Evolutionary conservation across 2,888 invertebrate genomes (phyloP).

Genomic region (Drosophila mettleri): DNA sequence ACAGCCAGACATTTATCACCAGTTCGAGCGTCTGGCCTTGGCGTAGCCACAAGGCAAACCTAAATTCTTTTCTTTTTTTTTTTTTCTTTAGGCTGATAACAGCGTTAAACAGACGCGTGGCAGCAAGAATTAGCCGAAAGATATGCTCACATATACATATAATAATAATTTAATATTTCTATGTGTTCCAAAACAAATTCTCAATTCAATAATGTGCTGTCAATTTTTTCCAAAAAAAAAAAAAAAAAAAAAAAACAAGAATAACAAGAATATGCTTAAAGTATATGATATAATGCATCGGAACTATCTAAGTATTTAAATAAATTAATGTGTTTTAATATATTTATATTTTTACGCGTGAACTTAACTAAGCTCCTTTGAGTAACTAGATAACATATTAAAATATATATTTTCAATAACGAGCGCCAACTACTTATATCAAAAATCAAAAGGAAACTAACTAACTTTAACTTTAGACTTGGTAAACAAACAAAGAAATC

Average conservation of each 20-base stretch:
- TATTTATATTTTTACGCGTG: slow-evolving; percentile 37
- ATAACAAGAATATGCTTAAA: slow-evolving; percentile 21
- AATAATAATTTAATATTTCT: slow-evolving; percentile 38
- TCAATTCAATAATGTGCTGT: slow-evolving; percentile 62
- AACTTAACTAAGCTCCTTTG: slow-evolving; percentile 46
- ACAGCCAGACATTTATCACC: slow-evolving; percentile 27
- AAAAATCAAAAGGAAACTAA: slow-evolving; percentile 11
- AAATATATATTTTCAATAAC: slow-evolving; percentile 34
- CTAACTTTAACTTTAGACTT: slow-evolving; percentile 29
- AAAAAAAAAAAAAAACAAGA: slow-evolving; percentile 12
- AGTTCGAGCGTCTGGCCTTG: slow-evolving; percentile 46
- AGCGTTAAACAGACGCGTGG: slow-evolving; percentile 11
- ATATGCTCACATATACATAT: slow-evolving; percentile 12
- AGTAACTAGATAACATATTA: slow-evolving; percentile 37
- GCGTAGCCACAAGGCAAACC: slow-evolving; percentile 32
- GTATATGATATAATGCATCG: slow-evolving; percentile 19
- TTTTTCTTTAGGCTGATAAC: slow-evolving; percentile 38
- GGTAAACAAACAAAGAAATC: slow-evolving; percentile 41
- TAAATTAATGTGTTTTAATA: slow-evolving; percentile 47
- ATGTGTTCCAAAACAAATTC: slow-evolving; percentile 58
- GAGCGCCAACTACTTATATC: slow-evolving; percentile 34
- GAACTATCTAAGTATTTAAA: slow-evolving; percentile 27
- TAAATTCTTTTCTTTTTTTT: too few relatives aligned
- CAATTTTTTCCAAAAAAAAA: slow-evolving; percentile 54
- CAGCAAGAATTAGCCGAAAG: neutral